A percentile compares a stretch with the other conserved stretches of the same genome.
phyloP scores from a whole-genome alignment of 2,113 vertebrate genomes.

The Rutilus rutilus region DNA sequence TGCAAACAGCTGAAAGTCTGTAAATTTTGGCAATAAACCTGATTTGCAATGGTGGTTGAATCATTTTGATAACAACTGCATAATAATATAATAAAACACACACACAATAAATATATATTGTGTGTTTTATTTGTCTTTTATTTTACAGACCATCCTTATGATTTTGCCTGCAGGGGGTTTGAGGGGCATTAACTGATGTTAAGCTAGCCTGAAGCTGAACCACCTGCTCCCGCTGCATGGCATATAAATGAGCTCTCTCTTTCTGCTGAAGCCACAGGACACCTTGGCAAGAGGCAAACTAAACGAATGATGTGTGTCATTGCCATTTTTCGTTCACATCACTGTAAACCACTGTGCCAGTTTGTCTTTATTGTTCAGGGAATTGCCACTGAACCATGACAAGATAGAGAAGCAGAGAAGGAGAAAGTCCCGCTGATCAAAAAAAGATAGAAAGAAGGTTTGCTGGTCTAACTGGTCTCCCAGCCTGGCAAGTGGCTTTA shows the following conservation, averaged over 20 bases:
- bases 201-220: slow-evolving; percentile 53
- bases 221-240: slow-evolving; percentile 50
- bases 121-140: background rate
- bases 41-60: too few species aligned
- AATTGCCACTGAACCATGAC: slow-evolving; percentile 47
- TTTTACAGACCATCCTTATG: background rate
- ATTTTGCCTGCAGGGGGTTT: slow-evolving; percentile 36
- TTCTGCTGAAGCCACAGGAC: slow-evolving; percentile 14
- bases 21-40: too few species aligned
- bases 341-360: slow-evolving; percentile 23
- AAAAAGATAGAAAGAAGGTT: slow-evolving; percentile 8
- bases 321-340: slow-evolving; percentile 7
- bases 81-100: too few species aligned
- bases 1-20: too few species aligned
- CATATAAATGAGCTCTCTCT: slow-evolving; percentile 47
- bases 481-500: too few species aligned
- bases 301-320: slow-evolving; percentile 44
- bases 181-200: slow-evolving; percentile 44
- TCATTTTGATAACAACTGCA: too few species aligned
- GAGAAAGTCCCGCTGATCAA: slow-evolving; percentile 14
- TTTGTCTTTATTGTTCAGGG: slow-evolving; percentile 49
- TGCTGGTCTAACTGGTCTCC: slow-evolving; percentile 15
- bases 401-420: slow-evolving; percentile 48
- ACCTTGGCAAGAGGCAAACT: slow-evolving; percentile 17
- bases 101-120: too few species aligned